phyloP scores from a whole-genome alignment of 1,140 invertebrate genomes.

The Meloidogyne exigua region DNA sequence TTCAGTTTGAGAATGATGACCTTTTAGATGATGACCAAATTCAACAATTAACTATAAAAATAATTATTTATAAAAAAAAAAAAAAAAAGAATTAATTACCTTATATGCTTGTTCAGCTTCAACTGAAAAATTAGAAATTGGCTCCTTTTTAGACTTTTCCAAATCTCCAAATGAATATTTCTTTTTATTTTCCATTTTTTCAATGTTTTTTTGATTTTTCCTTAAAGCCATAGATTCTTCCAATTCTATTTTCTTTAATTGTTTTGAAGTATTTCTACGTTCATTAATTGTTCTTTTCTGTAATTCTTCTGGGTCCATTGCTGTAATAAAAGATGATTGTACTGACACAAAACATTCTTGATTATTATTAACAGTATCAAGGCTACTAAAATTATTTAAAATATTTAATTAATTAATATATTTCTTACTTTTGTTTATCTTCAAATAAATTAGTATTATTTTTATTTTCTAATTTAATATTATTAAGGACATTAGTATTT shows the following conservation, averaged over 20 bases:
- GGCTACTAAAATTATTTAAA: too few species aligned
- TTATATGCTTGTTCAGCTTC: conserved; percentile 63
- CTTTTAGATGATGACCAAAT: conserved; percentile 49
- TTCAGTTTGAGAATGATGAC: neutral
- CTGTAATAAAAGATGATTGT: conserved; percentile 1
- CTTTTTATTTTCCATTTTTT: conserved; percentile 14
- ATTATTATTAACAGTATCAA: too few species aligned
- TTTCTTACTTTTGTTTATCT: too few species aligned
- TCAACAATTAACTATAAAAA: conserved; percentile 51
- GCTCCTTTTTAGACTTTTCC: conserved; percentile 17
- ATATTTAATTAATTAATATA: too few species aligned
- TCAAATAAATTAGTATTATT: neutral
- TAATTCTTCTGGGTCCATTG: conserved; percentile 23
- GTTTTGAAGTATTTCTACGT: neutral
- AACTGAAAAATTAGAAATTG: conserved; percentile 47
- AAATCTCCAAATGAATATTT: conserved; percentile 3
- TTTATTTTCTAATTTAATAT: too few species aligned
- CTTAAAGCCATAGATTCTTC: neutral
- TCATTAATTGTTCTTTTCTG: neutral
- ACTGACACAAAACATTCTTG: neutral
- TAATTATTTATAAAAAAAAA: neutral
- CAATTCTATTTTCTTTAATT: neutral
- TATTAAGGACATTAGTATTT: neutral
- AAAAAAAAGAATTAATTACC: neutral
- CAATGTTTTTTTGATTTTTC: conserved; percentile 20